These are phyloP conservation scores for Thinocorus orbignyianus DNA, from an alignment of 2,113 vertebrate genomes.

Conservation along the genomic window DNA sequence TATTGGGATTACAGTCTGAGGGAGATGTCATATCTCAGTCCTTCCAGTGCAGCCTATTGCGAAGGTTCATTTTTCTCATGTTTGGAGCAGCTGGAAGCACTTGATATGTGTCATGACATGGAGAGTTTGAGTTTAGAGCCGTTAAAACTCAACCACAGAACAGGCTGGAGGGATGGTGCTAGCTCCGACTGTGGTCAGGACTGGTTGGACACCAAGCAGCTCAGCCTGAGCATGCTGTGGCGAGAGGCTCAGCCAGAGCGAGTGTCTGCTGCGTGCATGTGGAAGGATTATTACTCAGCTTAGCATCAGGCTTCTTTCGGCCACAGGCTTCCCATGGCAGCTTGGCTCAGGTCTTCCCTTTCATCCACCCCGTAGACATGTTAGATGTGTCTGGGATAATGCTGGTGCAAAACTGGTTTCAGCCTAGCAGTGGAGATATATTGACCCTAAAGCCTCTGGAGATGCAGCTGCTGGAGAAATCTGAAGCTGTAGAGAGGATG, in stretches of 20 bases:
- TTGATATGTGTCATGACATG: neutral
- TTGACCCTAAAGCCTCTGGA: neutral
- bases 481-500: neutral
- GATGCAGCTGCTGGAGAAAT: neutral
- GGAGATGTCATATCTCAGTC: neutral
- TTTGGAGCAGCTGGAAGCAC: neutral
- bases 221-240: neutral
- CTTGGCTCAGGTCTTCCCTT: accelerated
- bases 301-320: neutral
- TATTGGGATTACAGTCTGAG: neutral
- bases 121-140: neutral
- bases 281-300: neutral
- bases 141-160: accelerated
- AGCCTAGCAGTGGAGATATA: neutral
- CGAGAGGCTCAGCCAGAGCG: neutral
- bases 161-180: neutral
- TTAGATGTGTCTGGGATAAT: neutral
- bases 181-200: neutral
- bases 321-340: neutral
- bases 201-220: neutral
- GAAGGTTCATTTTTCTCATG: neutral
- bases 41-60: neutral
- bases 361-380: neutral
- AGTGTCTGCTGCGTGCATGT: neutral
- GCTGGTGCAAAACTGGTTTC: neutral